Evolutionary conservation across 2,888 invertebrate genomes (phyloP).

Genomic region (Eilema depressum): DNA sequence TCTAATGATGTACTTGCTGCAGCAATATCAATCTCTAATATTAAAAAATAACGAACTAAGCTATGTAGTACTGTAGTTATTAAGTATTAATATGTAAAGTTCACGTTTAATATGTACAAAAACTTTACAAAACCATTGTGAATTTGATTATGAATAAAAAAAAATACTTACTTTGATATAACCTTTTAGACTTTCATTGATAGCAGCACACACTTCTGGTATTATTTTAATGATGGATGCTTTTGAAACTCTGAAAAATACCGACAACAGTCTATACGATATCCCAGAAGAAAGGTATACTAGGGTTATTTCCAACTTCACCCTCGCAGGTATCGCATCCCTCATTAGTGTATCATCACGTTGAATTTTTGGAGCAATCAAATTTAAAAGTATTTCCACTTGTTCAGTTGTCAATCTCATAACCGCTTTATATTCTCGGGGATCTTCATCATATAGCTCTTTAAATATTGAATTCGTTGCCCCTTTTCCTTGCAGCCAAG

Average conservation of each 20-base stretch:
- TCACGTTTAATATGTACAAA: slow-evolving; percentile 28
- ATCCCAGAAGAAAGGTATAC: slow-evolving; percentile 29
- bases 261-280: slow-evolving; percentile 26
- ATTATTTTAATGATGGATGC: slow-evolving; percentile 30
- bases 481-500: no score
- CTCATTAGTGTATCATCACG: slow-evolving; percentile 25
- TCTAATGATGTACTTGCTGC: slow-evolving; percentile 32
- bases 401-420: slow-evolving; percentile 34
- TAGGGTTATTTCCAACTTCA: slow-evolving; percentile 19
- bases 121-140: slow-evolving; percentile 22
- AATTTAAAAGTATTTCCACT: slow-evolving; percentile 38
- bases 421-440: slow-evolving; percentile 25
- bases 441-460: slow-evolving; percentile 38
- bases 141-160: slow-evolving; percentile 26
- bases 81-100: slow-evolving; percentile 32
- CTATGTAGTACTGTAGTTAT: slow-evolving; percentile 33
- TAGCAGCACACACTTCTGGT: slow-evolving; percentile 37
- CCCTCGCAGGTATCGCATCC: slow-evolving; percentile 12
- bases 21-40: slow-evolving; percentile 30
- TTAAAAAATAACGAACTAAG: slow-evolving; percentile 26
- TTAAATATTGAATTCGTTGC: slow-evolving; percentile 27
- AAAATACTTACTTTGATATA: slow-evolving; percentile 33
- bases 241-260: slow-evolving; percentile 35
- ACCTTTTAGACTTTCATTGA: slow-evolving; percentile 27
- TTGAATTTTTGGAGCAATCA: slow-evolving; percentile 38